These are phyloP conservation scores for Cyanoliseus patagonus DNA, from an alignment of 2,113 vertebrate genomes.

Conservation along the genomic window DNA sequence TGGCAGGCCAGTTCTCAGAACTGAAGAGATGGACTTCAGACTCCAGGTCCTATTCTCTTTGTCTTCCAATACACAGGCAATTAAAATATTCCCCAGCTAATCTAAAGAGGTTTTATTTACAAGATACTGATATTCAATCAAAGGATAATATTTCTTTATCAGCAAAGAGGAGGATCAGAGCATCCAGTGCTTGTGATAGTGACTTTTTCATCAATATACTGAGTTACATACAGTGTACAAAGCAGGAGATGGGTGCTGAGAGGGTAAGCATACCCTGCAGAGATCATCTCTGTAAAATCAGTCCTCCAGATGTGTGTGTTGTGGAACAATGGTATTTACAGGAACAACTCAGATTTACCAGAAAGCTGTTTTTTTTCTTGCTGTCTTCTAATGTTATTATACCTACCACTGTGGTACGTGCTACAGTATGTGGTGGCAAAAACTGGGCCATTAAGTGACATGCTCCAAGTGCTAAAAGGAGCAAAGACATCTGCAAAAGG, in stretches of 20 bases:
- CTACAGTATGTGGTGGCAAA: not conserved
- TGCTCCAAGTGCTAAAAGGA: not conserved
- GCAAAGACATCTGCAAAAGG: not conserved
- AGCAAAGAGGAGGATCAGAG: not conserved
- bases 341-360: not conserved
- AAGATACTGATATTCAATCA: not conserved
- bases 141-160: not conserved
- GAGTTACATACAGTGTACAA: not conserved
- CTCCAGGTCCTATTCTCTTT: not conserved
- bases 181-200: not conserved
- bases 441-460: not conserved
- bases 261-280: not conserved
- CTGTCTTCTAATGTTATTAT: not conserved
- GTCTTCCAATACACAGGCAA: not conserved
- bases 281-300: not conserved
- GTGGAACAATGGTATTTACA: not conserved
- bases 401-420: not conserved
- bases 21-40: not conserved
- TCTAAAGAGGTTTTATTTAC: not conserved
- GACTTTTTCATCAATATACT: not conserved
- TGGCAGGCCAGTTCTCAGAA: not conserved
- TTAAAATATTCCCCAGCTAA: not conserved
- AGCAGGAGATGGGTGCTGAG: not conserved
- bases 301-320: not conserved
- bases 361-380: not conserved